Base-by-base conservation (phyloP, 2,888 invertebrate species). In the Drosophila emarginata region DNA sequence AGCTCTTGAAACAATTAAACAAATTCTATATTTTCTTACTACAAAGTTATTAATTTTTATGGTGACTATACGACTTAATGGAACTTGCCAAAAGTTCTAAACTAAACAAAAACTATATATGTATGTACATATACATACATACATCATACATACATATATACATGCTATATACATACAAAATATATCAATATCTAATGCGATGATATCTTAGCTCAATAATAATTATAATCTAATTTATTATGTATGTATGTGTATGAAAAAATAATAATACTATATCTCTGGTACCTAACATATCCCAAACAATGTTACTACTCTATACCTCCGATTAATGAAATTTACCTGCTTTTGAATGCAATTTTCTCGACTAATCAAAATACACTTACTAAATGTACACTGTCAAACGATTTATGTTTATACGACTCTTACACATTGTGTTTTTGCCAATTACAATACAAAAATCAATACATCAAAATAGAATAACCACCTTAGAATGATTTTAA, bases 201-300 rank as follows among this genome's bases (percentile, higher is more conserved):
- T 14, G 14, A 39, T 14, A 14, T 39, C 6, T 6, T 14, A 45
- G 45, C 45, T 45, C 45, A 45, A 45, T 45, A 45, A 45, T 45
- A 45, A 45, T 45, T 21, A 21, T 45, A 45, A 45, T 21, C 45
- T 53, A 61, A 57, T 32, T 26, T 61, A 56, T 63, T 57, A 68
- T 68, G 36, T 69, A 40, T 69, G 56, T 69, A 57, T 57, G 61
- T 61, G 45, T 63, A 26, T 63, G 14, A 26, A 26, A 26, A 5
- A 26, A 5, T 63, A 69, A 57, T 56, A 69, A 18, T 56, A 51
- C 51, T 54, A 40, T 51, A 57, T 63, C 69, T 60, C 59, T 52
- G 32, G 57, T 61, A 76, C 68, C 57, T 52, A 64, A 70, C 71
- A 77, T 79, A 86, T 80, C 86, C 83, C 76, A 45, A 18, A 72